phyloP scores from a whole-genome alignment of 2,113 vertebrate genomes.

The Spilogale gracilis region DNA sequence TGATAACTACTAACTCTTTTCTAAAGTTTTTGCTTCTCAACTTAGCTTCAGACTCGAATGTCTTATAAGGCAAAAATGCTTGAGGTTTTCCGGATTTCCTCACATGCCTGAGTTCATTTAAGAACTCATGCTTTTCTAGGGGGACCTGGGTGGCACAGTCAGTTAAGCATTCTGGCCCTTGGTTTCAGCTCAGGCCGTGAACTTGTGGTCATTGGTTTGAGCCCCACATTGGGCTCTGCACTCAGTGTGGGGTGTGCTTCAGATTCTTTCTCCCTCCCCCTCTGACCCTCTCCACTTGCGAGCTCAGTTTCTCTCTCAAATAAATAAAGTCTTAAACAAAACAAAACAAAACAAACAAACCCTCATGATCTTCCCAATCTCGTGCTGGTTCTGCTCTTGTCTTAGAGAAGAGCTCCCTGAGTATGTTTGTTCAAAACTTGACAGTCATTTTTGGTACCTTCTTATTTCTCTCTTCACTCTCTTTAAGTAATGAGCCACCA shows the following conservation, averaged over 20 bases:
- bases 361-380: neutral
- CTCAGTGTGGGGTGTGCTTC: neutral
- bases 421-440: neutral
- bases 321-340: neutral
- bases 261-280: neutral
- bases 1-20: neutral
- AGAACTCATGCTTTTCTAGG: neutral
- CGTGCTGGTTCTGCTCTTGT: neutral
- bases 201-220: neutral
- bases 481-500: neutral
- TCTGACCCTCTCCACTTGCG: neutral
- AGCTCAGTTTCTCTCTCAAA: neutral
- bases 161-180: neutral
- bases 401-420: neutral
- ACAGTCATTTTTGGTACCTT: neutral
- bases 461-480: neutral
- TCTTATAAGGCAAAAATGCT: neutral
- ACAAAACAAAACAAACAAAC: neutral
- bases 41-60: neutral
- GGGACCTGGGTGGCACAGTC: neutral
- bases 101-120: neutral
- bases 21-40: neutral
- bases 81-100: neutral
- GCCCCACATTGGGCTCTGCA: neutral
- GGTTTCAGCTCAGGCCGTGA: neutral